Evolutionary conservation across 2,797 vertebrate genomes (phyloP).

Genomic region (Lepidocolaptes lacrymiger): DNA sequence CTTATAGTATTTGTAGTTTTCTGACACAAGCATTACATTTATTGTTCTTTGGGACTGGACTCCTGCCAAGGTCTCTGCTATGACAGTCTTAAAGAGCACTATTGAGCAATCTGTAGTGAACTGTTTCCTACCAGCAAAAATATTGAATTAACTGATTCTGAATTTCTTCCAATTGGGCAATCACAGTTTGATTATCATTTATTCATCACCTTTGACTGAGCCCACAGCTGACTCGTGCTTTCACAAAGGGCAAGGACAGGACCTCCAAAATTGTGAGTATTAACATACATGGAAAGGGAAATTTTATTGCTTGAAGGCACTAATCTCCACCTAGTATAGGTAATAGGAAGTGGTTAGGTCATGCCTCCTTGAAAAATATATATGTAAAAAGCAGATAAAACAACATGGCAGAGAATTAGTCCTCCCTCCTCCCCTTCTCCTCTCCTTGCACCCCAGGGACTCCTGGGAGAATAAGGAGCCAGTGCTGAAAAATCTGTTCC

Average conservation of each 20-base stretch:
- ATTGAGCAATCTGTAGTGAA: slow-evolving; percentile 9
- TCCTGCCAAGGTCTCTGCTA: slow-evolving; percentile 16
- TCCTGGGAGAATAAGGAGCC: neutral
- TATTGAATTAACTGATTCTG: neutral
- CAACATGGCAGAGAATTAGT: neutral
- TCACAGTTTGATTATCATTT: neutral
- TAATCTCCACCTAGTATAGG: neutral
- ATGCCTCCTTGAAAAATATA: neutral
- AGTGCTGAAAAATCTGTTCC: neutral
- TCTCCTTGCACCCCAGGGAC: neutral
- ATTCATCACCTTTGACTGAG: neutral
- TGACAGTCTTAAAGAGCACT: neutral
- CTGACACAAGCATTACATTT: neutral
- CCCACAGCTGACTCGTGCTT: neutral
- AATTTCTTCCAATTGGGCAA: neutral
- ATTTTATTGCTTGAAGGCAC: neutral
- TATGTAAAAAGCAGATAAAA: neutral
- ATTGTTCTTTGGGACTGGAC: neutral
- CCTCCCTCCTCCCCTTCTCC: neutral
- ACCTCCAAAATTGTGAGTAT: neutral
- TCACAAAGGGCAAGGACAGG: neutral
- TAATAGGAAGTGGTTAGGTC: neutral
- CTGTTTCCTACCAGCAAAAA: slow-evolving; percentile 11
- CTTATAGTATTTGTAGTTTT: slow-evolving; percentile 10
- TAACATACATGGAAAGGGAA: neutral